Conservation (phyloP, 1,140 invertebrate genomes). For the Lasioglossum baleicum region DNA sequence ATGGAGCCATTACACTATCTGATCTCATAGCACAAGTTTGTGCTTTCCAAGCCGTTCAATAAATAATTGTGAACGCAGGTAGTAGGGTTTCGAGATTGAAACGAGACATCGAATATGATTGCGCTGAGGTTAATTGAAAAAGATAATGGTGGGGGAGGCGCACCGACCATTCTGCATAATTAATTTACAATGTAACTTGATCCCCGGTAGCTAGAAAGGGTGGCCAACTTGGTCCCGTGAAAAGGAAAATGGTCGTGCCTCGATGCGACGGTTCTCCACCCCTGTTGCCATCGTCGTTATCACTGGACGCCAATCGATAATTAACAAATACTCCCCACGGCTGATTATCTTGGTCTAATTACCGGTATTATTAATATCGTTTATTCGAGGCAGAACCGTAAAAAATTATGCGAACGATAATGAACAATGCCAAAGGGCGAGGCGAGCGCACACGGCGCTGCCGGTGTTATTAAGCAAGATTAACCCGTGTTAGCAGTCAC, state of each 20-base stretch:
- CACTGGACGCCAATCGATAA: constrained; percentile 37
- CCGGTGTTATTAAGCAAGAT: constrained; percentile 62
- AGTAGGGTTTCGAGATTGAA: no score
- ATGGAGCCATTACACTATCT: no score
- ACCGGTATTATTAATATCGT: constrained; percentile 57
- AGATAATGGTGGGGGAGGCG: neutral
- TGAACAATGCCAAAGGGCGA: constrained; percentile 56
- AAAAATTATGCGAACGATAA: constrained; percentile 60
- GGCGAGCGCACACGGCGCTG: constrained; percentile 50
- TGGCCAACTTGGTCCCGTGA: constrained; percentile 16
- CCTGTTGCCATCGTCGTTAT: neutral
- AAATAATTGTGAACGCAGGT: no score
- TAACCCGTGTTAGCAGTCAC: constrained; percentile 62
- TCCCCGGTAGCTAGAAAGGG: neutral
- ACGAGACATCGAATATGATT: no score
- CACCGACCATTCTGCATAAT: constrained; percentile 1
- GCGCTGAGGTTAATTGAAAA: constrained; percentile 16
- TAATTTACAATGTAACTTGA: constrained; percentile 20
- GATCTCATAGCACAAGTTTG: no score
- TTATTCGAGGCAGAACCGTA: constrained; percentile 53
- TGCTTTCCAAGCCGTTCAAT: no score
- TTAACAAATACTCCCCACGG: constrained; percentile 37
- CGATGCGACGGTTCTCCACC: neutral
- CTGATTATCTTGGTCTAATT: constrained; percentile 57
- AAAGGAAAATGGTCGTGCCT: neutral